Base-by-base conservation (phyloP, 1,140 invertebrate genomes). In the Drosophila virilis region DNA sequence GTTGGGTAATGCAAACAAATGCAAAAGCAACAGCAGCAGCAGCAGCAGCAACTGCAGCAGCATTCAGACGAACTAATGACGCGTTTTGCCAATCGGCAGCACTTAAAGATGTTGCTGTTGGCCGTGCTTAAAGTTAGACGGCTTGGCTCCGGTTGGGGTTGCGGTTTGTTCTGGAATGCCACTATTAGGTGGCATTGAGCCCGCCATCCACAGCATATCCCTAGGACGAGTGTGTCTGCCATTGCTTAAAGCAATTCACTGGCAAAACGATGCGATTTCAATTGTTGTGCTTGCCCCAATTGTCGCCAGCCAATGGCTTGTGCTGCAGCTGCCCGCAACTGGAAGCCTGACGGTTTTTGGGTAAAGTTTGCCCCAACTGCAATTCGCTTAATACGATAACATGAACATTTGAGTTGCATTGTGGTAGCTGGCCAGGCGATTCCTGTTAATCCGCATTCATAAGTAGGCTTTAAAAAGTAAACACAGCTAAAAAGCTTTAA, bases 1-100 rank as follows among this genome's bases (percentile, higher is more conserved):
- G 37, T n/a, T 6, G 22, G 22, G 38, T 38, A 69, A 59, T 50
- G 40, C 43, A 58, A 64, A 71, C 54, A 73, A 66, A 65, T 37
- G 54, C 17, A 62, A 9, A 42, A 50, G 28, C 17, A 28, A 17
- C 12, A 22, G 22, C 22, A 22, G 15, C 45, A 43, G 10, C 33
- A 62, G 51, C 37, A 62, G 22, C 22, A 28, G 40, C n/a, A 55
- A 37, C 13, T 3, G 54, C 42, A 62, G 68, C 45, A 73, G 60
- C 83, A 82, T 88, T 88, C 68, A 52, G 75, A 58, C 64, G 58
- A 88, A 73, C 77, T 88, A 86, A 88, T 86, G 83, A 70, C 78
- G 83, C 78, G 71, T 78, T 17, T 32, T 17, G 50, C 59, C 51
- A 45, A 13, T 43, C 65, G 43, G 54, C 54, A 37, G 8, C 69